phyloP scores from a whole-genome alignment of 1,140 invertebrate genomes.

The Ceratina japonica region DNA sequence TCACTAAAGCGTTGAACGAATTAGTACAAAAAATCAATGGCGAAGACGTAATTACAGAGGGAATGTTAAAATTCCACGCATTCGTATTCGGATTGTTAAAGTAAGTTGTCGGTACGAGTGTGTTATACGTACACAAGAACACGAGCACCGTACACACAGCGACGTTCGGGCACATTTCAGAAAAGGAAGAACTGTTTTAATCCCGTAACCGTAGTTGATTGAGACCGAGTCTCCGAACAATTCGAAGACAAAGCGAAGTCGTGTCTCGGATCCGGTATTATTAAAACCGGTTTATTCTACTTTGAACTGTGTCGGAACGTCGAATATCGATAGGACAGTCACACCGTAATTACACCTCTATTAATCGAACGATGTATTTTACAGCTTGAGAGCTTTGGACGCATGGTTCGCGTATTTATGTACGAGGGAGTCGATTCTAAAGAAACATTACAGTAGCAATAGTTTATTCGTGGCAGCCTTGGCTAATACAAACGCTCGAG shows the following conservation, averaged over 20 bases:
- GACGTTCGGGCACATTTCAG: too few relatives aligned
- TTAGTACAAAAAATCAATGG: slow-evolving; percentile 91
- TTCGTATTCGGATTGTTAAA: slow-evolving; percentile 94
- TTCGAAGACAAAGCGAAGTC: too few relatives aligned
- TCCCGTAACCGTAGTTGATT: too few relatives aligned
- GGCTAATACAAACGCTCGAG: slow-evolving; percentile 82
- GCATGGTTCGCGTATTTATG: slow-evolving; percentile 92
- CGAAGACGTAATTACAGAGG: slow-evolving; percentile 91
- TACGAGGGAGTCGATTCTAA: slow-evolving; percentile 89
- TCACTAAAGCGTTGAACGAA: slow-evolving; percentile 92
- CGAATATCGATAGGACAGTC: too few relatives aligned
- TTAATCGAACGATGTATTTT: slow-evolving; percentile 61
- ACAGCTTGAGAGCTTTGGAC: slow-evolving; percentile 88
- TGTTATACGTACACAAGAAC: too few relatives aligned
- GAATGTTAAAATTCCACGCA: slow-evolving; percentile 92
- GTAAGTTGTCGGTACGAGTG: too few relatives aligned
- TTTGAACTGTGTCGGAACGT: too few relatives aligned
- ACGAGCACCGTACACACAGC: too few relatives aligned
- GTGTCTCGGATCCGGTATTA: too few relatives aligned
- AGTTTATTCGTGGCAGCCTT: slow-evolving; percentile 86
- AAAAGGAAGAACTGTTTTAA: too few relatives aligned
- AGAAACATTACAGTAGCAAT: slow-evolving; percentile 88
- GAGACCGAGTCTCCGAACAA: too few relatives aligned
- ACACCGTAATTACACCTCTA: neutral
- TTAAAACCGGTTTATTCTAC: too few relatives aligned